Conservation (phyloP, 92 coral and sea anemone genomes). For the Siderastrea radians region DNA sequence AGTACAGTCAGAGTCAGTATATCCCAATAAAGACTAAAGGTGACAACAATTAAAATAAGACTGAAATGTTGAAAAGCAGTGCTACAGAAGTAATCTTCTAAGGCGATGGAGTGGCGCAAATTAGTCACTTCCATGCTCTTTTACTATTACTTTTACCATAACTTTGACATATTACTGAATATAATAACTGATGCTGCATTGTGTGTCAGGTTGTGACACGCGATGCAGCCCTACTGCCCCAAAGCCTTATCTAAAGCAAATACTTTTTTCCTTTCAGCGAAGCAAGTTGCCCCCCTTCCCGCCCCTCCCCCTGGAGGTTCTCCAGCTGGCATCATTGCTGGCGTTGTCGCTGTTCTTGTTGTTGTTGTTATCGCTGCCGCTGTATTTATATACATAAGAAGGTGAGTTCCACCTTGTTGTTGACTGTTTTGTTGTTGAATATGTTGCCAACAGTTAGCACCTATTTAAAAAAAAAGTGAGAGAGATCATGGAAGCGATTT, state of each 20-base stretch:
- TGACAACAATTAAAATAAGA: neutral
- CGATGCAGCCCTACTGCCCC: too few species aligned
- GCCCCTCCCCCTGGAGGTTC: neutral
- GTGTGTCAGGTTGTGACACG: neutral
- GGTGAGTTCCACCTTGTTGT: neutral
- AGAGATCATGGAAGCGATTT: too few species aligned
- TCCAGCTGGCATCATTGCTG: neutral
- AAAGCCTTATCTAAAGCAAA: neutral
- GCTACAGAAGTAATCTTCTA: too few species aligned
- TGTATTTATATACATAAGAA: neutral
- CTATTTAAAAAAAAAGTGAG: too few species aligned
- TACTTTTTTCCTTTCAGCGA: neutral
- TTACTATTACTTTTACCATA: too few species aligned
- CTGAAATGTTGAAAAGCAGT: too few species aligned
- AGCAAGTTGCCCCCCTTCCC: neutral
- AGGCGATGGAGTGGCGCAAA: too few species aligned
- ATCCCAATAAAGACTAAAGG: neutral
- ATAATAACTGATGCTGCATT: neutral
- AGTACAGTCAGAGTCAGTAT: constrained; percentile 7
- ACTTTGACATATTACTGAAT: too few species aligned
- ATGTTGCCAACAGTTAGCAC: too few species aligned
- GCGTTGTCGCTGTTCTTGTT: constrained; percentile 2
- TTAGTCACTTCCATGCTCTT: too few species aligned
- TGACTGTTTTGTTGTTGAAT: too few species aligned
- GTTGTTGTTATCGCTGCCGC: constrained; percentile 10